phyloP scores from a whole-genome alignment of 2,888 invertebrate species.

The Pyrgus malvae region DNA sequence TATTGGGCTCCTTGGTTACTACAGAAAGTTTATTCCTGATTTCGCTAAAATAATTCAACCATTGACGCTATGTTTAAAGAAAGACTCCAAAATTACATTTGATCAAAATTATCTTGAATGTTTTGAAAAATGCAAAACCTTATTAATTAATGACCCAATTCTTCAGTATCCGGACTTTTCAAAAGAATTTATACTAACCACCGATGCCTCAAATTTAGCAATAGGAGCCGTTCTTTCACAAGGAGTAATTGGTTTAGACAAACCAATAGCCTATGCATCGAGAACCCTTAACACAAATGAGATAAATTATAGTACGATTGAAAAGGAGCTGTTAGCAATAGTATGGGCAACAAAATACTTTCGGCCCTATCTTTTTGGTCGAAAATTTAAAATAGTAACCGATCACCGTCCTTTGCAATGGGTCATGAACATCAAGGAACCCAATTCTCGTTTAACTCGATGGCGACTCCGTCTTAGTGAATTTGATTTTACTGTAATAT shows the following conservation, averaged over 20 bases:
- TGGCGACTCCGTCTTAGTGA: conserved; percentile 40
- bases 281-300: not conserved
- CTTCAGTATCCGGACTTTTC: not conserved
- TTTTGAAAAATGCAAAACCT: not conserved
- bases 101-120: not conserved
- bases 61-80: not conserved
- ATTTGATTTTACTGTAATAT: conserved; percentile 23
- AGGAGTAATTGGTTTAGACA: conserved; percentile 1
- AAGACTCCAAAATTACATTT: not conserved
- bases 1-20: no score
- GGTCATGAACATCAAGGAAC: conserved; percentile 43
- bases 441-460: conserved; percentile 40
- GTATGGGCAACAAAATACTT: no score
- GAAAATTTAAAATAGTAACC: conserved; percentile 28
- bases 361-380: not conserved
- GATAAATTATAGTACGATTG: not conserved
- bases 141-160: not conserved
- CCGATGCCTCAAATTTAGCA: conserved; percentile 10
- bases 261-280: conserved; percentile 6
- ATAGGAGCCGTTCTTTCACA: conserved; percentile 13
- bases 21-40: no score
- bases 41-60: not conserved
- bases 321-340: no score
- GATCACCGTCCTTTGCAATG: conserved; percentile 47
- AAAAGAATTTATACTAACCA: conserved; percentile 1